phyloP scores from a whole-genome alignment of 2,113 vertebrate genomes.

The Phrynosoma platyrhinos region DNA sequence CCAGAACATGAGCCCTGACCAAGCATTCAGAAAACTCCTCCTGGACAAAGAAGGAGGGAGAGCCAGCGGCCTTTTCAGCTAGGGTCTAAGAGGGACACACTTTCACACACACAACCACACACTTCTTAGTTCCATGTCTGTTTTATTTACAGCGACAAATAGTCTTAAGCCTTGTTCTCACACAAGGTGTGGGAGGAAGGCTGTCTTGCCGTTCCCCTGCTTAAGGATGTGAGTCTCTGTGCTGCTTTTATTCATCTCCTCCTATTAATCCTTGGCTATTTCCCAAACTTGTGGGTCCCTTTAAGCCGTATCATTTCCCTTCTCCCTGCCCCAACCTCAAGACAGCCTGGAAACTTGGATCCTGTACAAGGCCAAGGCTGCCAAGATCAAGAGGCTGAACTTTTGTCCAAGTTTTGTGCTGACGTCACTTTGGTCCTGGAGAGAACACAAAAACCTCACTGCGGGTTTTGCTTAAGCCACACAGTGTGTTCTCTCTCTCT shows the following conservation, averaged over 20 bases:
- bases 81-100: neutral
- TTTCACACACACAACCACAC: no score
- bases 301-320: neutral
- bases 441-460: neutral
- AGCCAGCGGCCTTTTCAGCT: neutral
- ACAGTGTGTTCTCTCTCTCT: neutral
- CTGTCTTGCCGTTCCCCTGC: no score
- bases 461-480: neutral
- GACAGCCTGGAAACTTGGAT: neutral
- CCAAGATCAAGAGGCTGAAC: neutral
- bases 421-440: rapidly evolving
- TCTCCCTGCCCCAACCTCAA: neutral
- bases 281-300: neutral
- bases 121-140: neutral
- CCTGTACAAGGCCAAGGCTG: no score
- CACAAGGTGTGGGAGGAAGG: neutral
- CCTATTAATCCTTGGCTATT: neutral
- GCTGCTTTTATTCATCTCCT: rapidly evolving
- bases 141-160: neutral
- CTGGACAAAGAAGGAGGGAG: slow-evolving; percentile 38
- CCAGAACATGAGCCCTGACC: slow-evolving; percentile 56
- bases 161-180: no score
- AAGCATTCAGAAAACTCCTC: slow-evolving; percentile 14
- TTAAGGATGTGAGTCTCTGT: neutral
- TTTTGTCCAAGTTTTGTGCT: neutral